phyloP scores from a whole-genome alignment of 2,797 vertebrate species.

The Eleutherodactylus coqui region DNA sequence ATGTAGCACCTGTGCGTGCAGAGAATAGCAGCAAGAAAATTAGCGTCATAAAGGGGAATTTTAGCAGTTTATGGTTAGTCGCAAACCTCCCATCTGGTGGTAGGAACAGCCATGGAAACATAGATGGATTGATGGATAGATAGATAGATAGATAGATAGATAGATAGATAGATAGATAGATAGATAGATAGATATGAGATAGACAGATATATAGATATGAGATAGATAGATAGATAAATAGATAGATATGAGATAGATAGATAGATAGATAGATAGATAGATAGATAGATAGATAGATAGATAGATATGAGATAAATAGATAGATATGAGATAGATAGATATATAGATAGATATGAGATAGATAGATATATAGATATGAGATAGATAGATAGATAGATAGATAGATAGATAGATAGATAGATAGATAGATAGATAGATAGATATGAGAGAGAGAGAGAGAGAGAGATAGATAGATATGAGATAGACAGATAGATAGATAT shows the following conservation, averaged over 20 bases:
- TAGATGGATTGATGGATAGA: no score
- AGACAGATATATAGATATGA: no score
- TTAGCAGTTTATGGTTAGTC: no score
- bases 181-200: not conserved
- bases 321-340: not conserved
- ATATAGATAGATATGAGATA: not conserved
- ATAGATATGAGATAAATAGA: not conserved
- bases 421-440: not conserved
- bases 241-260: conserved; percentile 13
- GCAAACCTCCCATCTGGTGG: no score
- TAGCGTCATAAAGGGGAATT: no score
- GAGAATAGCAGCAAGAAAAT: no score
- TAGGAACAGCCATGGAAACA: no score
- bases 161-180: not conserved
- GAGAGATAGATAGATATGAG: not conserved
- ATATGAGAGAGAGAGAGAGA: not conserved
- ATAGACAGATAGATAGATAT: not conserved
- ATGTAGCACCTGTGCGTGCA: no score
- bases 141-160: conserved; percentile 4
- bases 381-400: not conserved
- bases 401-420: not conserved
- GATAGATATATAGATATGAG: not conserved
- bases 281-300: not conserved
- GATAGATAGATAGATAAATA: conserved; percentile 19
- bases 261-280: not conserved